phyloP scores from a whole-genome alignment of 2,113 vertebrate genomes.

The Siniperca chuatsi region DNA sequence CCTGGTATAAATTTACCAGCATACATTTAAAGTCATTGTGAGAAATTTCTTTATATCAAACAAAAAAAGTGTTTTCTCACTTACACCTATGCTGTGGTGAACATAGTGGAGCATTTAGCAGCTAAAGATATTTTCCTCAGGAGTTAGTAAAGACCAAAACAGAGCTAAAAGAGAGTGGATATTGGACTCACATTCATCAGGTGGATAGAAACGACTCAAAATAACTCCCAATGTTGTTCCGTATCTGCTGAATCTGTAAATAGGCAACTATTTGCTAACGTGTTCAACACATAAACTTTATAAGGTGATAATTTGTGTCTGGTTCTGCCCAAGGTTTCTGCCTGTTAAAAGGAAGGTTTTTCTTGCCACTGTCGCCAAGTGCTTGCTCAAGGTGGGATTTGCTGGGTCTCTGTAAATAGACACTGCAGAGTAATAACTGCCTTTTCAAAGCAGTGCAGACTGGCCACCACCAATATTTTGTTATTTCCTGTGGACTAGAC shows the following conservation, averaged over 20 bases:
- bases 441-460: neutral
- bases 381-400: no score
- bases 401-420: neutral
- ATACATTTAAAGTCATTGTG: neutral
- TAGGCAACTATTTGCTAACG: neutral
- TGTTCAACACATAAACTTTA: neutral
- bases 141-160: neutral
- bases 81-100: neutral
- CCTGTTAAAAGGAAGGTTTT: no score
- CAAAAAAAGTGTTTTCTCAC: neutral
- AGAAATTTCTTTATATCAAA: neutral
- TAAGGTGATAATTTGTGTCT: no score
- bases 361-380: no score
- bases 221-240: neutral
- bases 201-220: no score
- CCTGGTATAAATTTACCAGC: neutral
- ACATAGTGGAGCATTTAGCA: neutral
- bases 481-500: neutral
- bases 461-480: neutral
- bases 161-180: neutral
- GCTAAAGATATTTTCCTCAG: neutral
- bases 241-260: neutral
- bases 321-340: no score
- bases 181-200: neutral
- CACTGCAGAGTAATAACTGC: neutral